phyloP scores from a whole-genome alignment of 2,113 vertebrate genomes.

The Martes martes region DNA sequence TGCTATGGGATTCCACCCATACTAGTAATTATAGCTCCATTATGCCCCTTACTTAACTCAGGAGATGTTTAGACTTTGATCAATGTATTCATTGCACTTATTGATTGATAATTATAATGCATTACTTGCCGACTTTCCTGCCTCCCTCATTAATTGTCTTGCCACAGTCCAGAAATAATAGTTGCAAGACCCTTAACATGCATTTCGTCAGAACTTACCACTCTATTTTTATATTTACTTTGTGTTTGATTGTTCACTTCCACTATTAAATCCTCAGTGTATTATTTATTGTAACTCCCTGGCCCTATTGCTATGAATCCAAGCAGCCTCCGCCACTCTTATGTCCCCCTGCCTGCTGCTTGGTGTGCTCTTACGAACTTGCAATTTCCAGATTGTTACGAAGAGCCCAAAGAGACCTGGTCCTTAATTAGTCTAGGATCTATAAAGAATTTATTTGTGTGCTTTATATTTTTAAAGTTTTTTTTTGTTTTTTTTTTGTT shows the following conservation, averaged over 20 bases:
- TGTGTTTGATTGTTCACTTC: neutral
- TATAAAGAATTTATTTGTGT: neutral
- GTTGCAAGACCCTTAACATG: neutral
- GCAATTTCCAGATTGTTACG: neutral
- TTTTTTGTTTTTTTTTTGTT: too few species aligned
- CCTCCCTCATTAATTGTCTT: slow-evolving; percentile 47
- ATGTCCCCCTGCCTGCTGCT: neutral
- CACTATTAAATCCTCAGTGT: neutral
- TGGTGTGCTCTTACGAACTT: neutral
- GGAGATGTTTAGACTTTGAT: slow-evolving; percentile 67
- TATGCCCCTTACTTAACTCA: slow-evolving; percentile 52
- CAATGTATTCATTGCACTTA: slow-evolving; percentile 62
- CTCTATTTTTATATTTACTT: neutral
- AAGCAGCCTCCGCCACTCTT: neutral
- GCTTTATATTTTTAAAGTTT: neutral
- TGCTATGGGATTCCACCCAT: neutral
- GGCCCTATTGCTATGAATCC: neutral
- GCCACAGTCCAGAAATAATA: slow-evolving; percentile 25
- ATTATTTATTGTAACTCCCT: neutral
- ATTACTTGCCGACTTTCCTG: slow-evolving; percentile 6
- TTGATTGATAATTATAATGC: slow-evolving; percentile 65
- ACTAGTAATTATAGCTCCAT: slow-evolving; percentile 61
- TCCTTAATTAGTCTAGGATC: neutral
- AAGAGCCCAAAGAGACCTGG: rapidly evolving
- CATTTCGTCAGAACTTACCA: neutral